These are phyloP conservation scores for Pelosia muscerda DNA, from an alignment of 2,888 invertebrate species.

Conservation along the genomic window DNA sequence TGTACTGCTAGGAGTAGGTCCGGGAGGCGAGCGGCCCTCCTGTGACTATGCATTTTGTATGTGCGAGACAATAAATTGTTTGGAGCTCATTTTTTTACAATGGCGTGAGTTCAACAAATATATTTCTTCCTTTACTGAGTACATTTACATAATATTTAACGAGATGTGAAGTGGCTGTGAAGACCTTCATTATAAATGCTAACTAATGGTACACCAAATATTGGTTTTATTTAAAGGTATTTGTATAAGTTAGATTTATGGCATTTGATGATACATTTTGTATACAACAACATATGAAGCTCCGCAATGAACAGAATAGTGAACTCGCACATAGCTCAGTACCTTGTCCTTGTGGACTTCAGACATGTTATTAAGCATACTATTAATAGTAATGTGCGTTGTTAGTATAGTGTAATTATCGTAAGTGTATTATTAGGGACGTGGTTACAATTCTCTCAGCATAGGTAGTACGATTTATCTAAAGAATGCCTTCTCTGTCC, in stretches of 20 bases:
- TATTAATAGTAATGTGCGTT: constrained; percentile 80
- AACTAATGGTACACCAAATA: constrained; percentile 73
- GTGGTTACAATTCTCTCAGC: constrained; percentile 73
- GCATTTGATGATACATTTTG: constrained; percentile 66
- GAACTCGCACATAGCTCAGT: constrained; percentile 81
- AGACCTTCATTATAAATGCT: constrained; percentile 71
- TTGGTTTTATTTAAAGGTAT: constrained; percentile 72
- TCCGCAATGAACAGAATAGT: constrained; percentile 61
- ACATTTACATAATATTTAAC: constrained; percentile 61
- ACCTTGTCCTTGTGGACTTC: constrained; percentile 76
- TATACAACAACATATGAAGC: constrained; percentile 62
- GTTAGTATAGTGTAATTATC: constrained; percentile 84
- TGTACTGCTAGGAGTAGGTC: constrained; percentile 56
- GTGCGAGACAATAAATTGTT: constrained; percentile 84
- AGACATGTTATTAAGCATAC: constrained; percentile 74
- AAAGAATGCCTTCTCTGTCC: constrained; percentile 69
- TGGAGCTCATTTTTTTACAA: constrained; percentile 68
- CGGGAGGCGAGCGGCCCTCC: constrained; percentile 41
- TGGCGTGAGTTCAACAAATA: constrained; percentile 55
- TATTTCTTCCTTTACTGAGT: constrained; percentile 61
- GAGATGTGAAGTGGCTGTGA: constrained; percentile 81
- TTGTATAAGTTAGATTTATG: constrained; percentile 72
- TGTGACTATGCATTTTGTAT: constrained; percentile 73
- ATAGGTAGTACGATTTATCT: constrained; percentile 63
- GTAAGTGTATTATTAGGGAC: constrained; percentile 83